A percentile compares a stretch with the other conserved stretches of the same genome.
Evolutionary conservation across 2,113 vertebrate genomes (phyloP).

Genomic region (Heterotilapia buettikoferi): DNA sequence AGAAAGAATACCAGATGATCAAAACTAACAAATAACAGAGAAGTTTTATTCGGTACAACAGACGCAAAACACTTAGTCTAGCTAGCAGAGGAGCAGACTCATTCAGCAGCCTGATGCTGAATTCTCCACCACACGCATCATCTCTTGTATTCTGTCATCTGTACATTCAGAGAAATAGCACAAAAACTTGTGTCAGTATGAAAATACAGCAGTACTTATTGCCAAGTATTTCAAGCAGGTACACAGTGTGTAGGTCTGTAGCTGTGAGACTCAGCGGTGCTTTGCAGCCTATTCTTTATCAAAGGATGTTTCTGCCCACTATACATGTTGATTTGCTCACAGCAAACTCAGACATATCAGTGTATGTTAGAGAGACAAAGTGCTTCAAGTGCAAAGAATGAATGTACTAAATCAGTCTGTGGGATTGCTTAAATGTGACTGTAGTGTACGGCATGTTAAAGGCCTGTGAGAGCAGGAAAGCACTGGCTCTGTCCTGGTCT

Average conservation of each 20-base stretch:
- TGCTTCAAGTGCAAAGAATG: background rate
- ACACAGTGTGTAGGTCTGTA: background rate
- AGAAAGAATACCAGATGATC: background rate
- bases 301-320: background rate
- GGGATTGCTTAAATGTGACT: background rate
- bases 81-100: background rate
- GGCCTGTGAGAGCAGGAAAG: background rate
- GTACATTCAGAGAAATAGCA: background rate
- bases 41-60: background rate
- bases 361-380: background rate
- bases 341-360: background rate
- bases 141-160: background rate
- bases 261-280: background rate
- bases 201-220: background rate
- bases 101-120: background rate
- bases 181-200: background rate
- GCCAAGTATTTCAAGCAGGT: background rate
- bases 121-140: background rate
- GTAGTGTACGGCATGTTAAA: background rate
- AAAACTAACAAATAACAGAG: background rate
- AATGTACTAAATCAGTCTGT: background rate
- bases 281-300: background rate
- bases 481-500: background rate
- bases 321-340: background rate
- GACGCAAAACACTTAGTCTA: background rate